Evolutionary conservation across 2,797 vertebrate genomes (phyloP).

Genomic region (Phataginus tetradactyla): DNA sequence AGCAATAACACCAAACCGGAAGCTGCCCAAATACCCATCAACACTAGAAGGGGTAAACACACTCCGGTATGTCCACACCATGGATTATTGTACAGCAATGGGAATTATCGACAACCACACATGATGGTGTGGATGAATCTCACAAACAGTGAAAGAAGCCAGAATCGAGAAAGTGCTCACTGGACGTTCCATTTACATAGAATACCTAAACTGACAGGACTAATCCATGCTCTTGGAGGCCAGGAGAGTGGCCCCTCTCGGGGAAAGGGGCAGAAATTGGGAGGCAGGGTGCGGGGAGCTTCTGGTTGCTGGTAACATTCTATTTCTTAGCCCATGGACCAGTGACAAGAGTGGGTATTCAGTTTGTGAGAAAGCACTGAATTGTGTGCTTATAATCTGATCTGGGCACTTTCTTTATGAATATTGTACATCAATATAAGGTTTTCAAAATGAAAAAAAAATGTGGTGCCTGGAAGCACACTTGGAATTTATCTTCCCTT

Average conservation of each 20-base stretch:
- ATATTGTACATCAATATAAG: constrained; percentile 34
- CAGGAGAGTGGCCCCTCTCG: background rate
- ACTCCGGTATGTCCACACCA: background rate
- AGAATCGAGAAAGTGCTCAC: background rate
- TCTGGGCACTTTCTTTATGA: background rate
- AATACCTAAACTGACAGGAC: background rate
- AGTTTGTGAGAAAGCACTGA: background rate
- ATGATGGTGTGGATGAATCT: background rate
- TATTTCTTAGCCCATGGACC: background rate
- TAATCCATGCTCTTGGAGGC: background rate
- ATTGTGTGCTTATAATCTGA: background rate
- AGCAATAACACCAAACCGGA: background rate
- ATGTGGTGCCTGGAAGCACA: constrained; percentile 54
- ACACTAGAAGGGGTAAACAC: background rate
- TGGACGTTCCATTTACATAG: background rate
- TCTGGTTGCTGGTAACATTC: background rate
- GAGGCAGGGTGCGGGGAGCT: background rate
- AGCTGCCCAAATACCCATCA: background rate
- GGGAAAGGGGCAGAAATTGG: background rate
- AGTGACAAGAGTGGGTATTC: background rate
- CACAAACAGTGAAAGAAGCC: background rate
- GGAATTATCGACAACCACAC: background rate
- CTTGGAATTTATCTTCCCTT: constrained; percentile 71
- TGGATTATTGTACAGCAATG: background rate
- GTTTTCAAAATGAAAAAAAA: constrained; percentile 22